Evolutionary conservation across 1,140 invertebrate species (phyloP).

Genomic region (Hycleus phaleratus): DNA sequence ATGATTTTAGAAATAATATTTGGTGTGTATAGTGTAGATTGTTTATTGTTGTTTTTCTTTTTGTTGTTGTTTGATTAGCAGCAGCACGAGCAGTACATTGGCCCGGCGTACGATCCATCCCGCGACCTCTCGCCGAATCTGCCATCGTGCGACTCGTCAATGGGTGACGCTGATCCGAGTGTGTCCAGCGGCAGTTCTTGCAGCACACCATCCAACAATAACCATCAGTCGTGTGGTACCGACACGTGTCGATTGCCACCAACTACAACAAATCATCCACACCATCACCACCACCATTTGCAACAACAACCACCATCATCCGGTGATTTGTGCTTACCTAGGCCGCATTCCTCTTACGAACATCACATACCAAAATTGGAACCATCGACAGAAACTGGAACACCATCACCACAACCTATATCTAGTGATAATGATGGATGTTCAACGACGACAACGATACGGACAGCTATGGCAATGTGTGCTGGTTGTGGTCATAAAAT

Average conservation of each 20-base stretch:
- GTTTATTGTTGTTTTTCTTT: background rate
- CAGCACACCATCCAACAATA: slow-evolving; percentile 40
- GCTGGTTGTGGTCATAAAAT: slow-evolving; percentile 80
- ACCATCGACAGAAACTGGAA: slow-evolving; percentile 40
- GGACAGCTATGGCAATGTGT: slow-evolving; percentile 51
- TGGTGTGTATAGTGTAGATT: too few relatives aligned
- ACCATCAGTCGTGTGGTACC: slow-evolving; percentile 38
- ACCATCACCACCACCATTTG: slow-evolving; percentile 12
- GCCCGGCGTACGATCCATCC: slow-evolving; percentile 59
- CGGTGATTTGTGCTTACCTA: slow-evolving; percentile 24
- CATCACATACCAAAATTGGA: slow-evolving; percentile 49
- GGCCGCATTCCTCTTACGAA: slow-evolving; percentile 34
- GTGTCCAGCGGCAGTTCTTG: slow-evolving; percentile 44
- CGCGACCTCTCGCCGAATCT: slow-evolving; percentile 64
- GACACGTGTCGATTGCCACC: slow-evolving; percentile 33
- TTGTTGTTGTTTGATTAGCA: slow-evolving; percentile 43
- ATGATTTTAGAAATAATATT: too few relatives aligned
- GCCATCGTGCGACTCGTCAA: slow-evolving; percentile 51
- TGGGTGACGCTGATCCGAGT: slow-evolving; percentile 50
- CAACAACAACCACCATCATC: slow-evolving; percentile 32
- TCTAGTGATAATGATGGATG: slow-evolving; percentile 20
- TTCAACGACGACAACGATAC: slow-evolving; percentile 34
- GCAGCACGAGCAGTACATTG: slow-evolving; percentile 53
- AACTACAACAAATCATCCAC: slow-evolving; percentile 11
- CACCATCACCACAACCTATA: slow-evolving; percentile 40